Evolutionary conservation across 2,888 invertebrate genomes (phyloP).

Genomic region (Drosophila quasianomalipes): DNA sequence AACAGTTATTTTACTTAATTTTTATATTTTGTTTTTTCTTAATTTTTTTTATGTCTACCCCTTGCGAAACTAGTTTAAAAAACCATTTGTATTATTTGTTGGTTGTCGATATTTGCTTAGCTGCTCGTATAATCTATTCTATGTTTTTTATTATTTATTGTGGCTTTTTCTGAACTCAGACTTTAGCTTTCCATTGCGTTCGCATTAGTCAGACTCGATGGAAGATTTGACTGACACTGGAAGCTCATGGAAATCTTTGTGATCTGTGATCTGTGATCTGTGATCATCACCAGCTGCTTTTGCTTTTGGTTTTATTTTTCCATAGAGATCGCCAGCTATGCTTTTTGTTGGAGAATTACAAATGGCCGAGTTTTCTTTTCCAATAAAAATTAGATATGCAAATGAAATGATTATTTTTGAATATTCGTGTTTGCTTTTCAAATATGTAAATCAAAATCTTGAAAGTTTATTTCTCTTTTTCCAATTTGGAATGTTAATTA

Average conservation of each 20-base stretch:
- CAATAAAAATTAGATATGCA: neutral
- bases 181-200: constrained; percentile 3
- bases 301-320: constrained; percentile 3
- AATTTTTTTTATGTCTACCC: neutral
- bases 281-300: constrained; percentile 11
- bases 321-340: constrained; percentile 13
- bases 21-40: neutral
- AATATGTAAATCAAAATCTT: neutral
- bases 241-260: neutral
- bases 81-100: constrained; percentile 4
- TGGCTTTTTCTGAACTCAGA: neutral
- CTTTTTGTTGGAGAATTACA: neutral
- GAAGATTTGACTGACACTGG: constrained; percentile 5
- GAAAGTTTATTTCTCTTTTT: neutral
- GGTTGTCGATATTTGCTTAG: constrained; percentile 46
- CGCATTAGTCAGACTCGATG: constrained; percentile 2
- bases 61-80: constrained; percentile 62
- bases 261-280: neutral
- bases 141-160: neutral
- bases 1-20: constrained; percentile 21
- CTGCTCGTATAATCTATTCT: constrained; percentile 26
- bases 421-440: neutral
- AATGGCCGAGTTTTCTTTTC: neutral
- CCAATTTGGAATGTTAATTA: neutral
- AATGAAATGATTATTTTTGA: neutral